phyloP scores from a whole-genome alignment of 92 coral and sea anemone genomes.

The Porites lobata region DNA sequence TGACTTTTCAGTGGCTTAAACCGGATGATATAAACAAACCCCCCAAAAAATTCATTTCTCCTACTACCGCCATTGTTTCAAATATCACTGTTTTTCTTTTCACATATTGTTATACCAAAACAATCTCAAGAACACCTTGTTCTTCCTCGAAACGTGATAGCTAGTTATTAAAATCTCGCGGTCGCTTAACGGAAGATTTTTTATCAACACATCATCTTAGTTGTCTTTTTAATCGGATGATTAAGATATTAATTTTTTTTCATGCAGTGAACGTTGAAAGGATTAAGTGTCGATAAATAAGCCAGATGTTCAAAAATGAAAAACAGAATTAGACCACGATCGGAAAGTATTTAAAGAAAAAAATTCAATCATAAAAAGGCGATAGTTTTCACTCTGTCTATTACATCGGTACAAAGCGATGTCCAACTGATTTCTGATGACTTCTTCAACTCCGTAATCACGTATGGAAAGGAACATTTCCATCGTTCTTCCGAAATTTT shows the following conservation, averaged over 20 bases:
- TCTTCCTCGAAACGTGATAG: conserved; percentile 5
- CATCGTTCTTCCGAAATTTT: too few species aligned
- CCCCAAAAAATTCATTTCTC: background rate
- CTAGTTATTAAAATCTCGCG: conserved; percentile 37
- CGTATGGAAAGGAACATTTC: too few species aligned
- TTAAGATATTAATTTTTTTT: conserved; percentile 14
- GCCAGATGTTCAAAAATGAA: conserved; percentile 18
- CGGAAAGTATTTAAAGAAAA: too few species aligned
- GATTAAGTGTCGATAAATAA: background rate
- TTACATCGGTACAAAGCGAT: too few species aligned
- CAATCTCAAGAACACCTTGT: conserved; percentile 20
- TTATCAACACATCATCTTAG: conserved; percentile 13
- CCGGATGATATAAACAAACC: background rate
- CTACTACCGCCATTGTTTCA: background rate
- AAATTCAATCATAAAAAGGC: too few species aligned
- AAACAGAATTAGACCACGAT: too few species aligned
- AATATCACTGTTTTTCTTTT: background rate
- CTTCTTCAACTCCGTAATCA: too few species aligned
- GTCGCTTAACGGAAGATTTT: conserved; percentile 24
- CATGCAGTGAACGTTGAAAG: conserved; percentile 13
- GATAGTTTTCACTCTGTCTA: too few species aligned
- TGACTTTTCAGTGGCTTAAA: background rate
- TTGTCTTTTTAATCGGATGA: conserved; percentile 26
- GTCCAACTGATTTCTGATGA: too few species aligned
- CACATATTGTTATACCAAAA: conserved; percentile 1